Percentiles rank a stretch among this genome's conserved stretches.
Conservation (phyloP, 2,113 vertebrate genomes). For the Ciconia maguari region DNA sequence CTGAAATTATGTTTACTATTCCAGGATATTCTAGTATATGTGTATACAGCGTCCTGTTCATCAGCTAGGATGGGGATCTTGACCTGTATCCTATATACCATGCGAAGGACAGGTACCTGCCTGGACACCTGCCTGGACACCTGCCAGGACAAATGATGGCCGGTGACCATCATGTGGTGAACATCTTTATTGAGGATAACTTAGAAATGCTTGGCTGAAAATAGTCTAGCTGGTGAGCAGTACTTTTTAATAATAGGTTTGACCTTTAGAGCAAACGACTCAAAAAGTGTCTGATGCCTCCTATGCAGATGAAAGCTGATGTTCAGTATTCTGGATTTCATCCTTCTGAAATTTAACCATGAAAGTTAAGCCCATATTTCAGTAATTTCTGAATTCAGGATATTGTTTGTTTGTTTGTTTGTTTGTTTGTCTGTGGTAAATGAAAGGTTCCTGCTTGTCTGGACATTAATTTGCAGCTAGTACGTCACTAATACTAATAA, state of each 20-base stretch:
- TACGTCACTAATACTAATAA: background rate
- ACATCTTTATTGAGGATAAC: background rate
- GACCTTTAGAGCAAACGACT: background rate
- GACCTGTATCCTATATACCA: background rate
- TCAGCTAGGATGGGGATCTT: background rate
- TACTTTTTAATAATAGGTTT: background rate
- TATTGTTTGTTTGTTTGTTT: background rate
- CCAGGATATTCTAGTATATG: background rate
- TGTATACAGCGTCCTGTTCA: background rate
- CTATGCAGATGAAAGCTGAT: background rate
- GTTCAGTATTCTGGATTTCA: background rate
- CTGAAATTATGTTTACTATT: background rate
- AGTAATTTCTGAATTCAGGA: background rate
- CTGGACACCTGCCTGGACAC: too few relatives aligned
- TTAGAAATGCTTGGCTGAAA: background rate
- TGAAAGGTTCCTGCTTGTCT: background rate
- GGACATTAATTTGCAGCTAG: background rate
- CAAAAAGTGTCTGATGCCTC: background rate
- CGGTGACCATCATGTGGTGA: background rate
- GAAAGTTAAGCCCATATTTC: background rate
- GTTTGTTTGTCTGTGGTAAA: background rate
- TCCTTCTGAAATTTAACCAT: background rate
- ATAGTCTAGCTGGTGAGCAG: background rate
- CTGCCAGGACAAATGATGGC: background rate
- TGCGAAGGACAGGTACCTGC: background rate